Conservation (phyloP, 2,113 vertebrate genomes). For the Tor tambroides region DNA sequence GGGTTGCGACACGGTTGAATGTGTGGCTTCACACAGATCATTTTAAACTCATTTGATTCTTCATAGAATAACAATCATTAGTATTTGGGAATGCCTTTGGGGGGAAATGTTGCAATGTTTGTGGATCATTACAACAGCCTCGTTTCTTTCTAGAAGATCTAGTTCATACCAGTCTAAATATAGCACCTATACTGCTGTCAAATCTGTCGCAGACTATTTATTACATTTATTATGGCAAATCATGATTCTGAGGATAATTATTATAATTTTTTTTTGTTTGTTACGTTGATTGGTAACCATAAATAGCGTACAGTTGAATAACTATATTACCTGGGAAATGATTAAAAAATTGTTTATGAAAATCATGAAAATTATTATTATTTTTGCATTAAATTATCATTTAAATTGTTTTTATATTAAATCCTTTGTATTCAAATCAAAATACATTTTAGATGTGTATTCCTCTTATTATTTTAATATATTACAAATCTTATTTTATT, state of each 20-base stretch:
- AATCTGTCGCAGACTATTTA: not conserved
- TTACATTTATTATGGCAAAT: not conserved
- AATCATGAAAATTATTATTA: not conserved
- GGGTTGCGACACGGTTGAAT: not conserved
- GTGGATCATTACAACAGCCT: not conserved
- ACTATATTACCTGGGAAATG: not conserved
- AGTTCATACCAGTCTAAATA: not conserved
- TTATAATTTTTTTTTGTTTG: not conserved
- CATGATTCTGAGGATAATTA: not conserved
- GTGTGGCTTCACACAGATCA: not conserved
- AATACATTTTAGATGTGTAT: not conserved
- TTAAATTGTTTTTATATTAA: not conserved
- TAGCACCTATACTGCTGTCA: not conserved
- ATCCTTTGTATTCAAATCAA: not conserved
- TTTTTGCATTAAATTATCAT: not conserved
- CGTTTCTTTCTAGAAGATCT: not conserved
- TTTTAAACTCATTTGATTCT: not conserved
- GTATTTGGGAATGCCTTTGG: not conserved
- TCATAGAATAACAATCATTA: not conserved
- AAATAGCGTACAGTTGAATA: not conserved
- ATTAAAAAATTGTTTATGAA: not conserved
- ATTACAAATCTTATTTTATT: not conserved
- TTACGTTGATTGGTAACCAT: not conserved
- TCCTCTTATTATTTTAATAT: not conserved
- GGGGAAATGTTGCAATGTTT: not conserved